These are phyloP conservation scores for Naja naja DNA, from an alignment of 2,113 vertebrate genomes.

Conservation along the genomic window DNA sequence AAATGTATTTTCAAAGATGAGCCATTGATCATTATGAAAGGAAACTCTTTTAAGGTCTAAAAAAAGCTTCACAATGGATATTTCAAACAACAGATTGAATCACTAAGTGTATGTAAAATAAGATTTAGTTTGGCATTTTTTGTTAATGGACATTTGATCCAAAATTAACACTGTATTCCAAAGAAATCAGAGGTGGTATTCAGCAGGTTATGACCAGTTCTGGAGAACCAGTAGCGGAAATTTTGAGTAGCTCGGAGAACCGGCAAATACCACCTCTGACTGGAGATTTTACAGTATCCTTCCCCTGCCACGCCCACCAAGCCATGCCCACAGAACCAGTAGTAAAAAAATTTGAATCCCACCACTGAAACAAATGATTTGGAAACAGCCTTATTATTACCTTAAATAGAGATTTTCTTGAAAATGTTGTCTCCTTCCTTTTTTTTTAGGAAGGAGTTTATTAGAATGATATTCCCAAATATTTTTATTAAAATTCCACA, in stretches of 20 bases:
- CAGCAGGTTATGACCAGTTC: too few species aligned
- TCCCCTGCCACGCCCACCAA: too few species aligned
- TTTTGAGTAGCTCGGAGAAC: too few species aligned
- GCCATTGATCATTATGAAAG: slow-evolving; percentile 30
- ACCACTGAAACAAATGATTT: slow-evolving; percentile 43
- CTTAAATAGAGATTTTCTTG: slow-evolving; percentile 53
- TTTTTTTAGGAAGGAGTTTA: neutral
- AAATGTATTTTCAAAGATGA: neutral
- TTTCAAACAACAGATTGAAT: slow-evolving; percentile 40
- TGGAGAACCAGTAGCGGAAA: too few species aligned
- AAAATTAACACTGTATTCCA: slow-evolving; percentile 58
- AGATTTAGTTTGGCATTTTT: slow-evolving; percentile 22
- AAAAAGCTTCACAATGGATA: slow-evolving; percentile 26
- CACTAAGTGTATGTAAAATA: slow-evolving; percentile 26
- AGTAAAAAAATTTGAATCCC: too few species aligned
- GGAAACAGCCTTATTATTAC: slow-evolving; percentile 48
- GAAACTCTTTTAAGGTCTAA: slow-evolving; percentile 26
- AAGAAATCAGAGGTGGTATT: too few species aligned
- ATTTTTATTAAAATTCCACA: neutral
- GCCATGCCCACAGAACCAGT: too few species aligned
- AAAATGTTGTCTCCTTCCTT: slow-evolving; percentile 39
- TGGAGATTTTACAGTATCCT: too few species aligned
- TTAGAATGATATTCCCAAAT: slow-evolving; percentile 40
- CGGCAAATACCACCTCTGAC: too few species aligned
- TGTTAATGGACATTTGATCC: slow-evolving; percentile 42